Percentiles rank a stretch among this genome's conserved stretches.
These are phyloP conservation scores for Gambusia holbrooki DNA, from an alignment of 2,113 vertebrate species.

Conservation along the genomic window DNA sequence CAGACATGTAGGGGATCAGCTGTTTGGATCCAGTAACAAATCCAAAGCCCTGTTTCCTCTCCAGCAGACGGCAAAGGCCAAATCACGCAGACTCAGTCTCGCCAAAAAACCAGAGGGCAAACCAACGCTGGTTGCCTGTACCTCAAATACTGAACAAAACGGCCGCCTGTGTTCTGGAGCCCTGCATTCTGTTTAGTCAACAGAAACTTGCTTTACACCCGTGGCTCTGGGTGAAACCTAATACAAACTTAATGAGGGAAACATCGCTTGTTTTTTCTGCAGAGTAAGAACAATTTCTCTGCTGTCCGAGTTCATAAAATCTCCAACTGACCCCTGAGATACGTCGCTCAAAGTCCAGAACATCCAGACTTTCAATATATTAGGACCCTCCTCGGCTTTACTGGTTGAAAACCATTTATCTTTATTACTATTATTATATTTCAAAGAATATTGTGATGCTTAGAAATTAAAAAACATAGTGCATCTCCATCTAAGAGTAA, in stretches of 20 bases:
- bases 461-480: not conserved
- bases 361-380: not conserved
- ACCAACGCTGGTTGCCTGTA: conserved; percentile 6
- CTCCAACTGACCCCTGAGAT: not conserved
- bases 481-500: too few relatives aligned
- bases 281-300: not conserved
- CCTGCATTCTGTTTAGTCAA: too few relatives aligned
- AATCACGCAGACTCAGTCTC: conserved; percentile 36
- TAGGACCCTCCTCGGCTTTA: not conserved
- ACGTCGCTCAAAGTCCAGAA: not conserved
- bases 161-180: too few relatives aligned
- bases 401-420: not conserved
- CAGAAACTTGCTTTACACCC: not conserved
- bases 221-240: not conserved
- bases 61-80: conserved; percentile 32
- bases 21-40: conserved; percentile 39
- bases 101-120: conserved; percentile 21
- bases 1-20: conserved; percentile 45
- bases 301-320: not conserved
- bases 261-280: not conserved
- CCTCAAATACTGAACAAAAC: not conserved
- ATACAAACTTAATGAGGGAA: not conserved
- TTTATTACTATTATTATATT: too few relatives aligned
- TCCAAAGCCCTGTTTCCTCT: conserved; percentile 33
- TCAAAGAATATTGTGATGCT: too few relatives aligned